Base-by-base conservation (phyloP, 2,888 invertebrate genomes). In the Chaitophorus viminalis region DNA sequence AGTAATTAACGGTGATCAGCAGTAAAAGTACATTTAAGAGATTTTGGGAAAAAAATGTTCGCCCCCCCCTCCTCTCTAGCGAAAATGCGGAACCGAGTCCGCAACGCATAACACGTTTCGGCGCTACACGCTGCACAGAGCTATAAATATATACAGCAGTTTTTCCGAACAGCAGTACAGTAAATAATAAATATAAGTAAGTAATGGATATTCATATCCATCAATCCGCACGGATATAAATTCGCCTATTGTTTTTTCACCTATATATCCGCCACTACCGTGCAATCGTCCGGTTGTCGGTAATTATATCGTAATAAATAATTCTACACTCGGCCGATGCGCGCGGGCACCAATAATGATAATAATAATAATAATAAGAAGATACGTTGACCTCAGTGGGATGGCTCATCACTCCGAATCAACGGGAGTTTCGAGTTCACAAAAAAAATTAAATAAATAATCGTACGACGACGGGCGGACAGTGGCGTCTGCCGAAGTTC, bases 291-390 rank as follows among this genome's bases (percentile, higher is more conserved):
- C 60, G 60, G 25, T 60, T 4, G 72, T 72, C 17, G n/a, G 18
- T 76, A 3, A 76, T 76, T n/a, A 76, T 46, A 36, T n/a, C 76
- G 76, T 36, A 18, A 46, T 76, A 46, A 46, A 76, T 76, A 39
- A 75, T n/a, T 46, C 5, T 75, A 75, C 60, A 25, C 75, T 39
- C 39, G 36, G 21, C 25, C 36, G 36, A 25, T 36, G 75, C 36
- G 36, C 75, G 39, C 75, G 36, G 1, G 6, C 25, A 21, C 33
- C 46, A 46, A 46, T 46, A 46, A 46, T 46, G n/a, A n/a, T n/a
- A 46, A 11, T 46, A 46, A 46, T 46, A 11, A 46, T 11, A 14
- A 25, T 6, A 25, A 21, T 18, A 60, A 11, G 68, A 46, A 39
- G 52, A 25, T 76, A 36, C 76, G 46, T 76, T 76, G 76, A 76